Evolutionary conservation across 2,113 vertebrate species (phyloP).

Genomic region (Aphelocoma coerulescens): DNA sequence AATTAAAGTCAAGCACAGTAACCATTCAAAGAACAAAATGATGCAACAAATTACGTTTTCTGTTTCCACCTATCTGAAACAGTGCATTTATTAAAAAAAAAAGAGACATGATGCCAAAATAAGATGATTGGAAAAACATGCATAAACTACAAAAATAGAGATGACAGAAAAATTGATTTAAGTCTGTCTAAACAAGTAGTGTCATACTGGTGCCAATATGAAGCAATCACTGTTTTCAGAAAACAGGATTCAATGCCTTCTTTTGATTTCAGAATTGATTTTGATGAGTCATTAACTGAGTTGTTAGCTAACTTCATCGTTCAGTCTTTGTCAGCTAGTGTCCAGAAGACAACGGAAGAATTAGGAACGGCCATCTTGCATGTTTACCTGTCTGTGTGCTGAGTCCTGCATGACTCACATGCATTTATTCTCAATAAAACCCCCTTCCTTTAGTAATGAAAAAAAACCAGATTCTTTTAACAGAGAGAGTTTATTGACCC

Average conservation of each 20-base stretch:
- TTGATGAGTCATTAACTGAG: not conserved
- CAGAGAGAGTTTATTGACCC: not conserved
- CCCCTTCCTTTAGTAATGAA: not conserved
- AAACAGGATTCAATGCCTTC: not conserved
- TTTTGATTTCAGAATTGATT: constrained; percentile 3
- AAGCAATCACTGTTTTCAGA: constrained; percentile 12
- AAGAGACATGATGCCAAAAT: not conserved
- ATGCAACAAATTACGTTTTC: not conserved
- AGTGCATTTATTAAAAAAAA: not conserved
- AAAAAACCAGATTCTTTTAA: not conserved
- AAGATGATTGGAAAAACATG: not conserved
- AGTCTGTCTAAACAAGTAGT: not conserved
- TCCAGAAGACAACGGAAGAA: not conserved
- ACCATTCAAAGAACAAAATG: not conserved
- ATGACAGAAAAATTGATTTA: not conserved
- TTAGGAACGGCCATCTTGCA: not conserved
- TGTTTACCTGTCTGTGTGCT: not conserved
- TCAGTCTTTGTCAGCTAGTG: not conserved
- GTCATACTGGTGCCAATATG: not conserved
- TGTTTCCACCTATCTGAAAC: not conserved
- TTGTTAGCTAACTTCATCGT: not conserved
- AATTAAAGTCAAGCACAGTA: not conserved
- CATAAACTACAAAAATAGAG: constrained; percentile 19
- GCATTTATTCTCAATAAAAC: not conserved
- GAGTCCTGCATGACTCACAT: not conserved